Conservation (phyloP, 2,113 vertebrate species). For the Martes martes region DNA sequence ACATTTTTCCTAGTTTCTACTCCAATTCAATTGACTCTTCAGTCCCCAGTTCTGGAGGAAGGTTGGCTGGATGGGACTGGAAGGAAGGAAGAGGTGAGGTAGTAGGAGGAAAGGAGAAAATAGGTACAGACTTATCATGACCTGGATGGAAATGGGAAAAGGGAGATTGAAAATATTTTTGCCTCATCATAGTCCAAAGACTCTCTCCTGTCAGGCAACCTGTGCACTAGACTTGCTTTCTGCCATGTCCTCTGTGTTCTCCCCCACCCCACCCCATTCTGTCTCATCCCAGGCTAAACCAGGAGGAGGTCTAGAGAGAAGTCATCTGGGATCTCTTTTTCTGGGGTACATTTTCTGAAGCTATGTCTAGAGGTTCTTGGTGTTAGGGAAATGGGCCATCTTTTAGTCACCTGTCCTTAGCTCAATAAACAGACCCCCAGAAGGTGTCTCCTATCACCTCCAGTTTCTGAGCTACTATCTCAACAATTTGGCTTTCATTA, state of each 20-base stretch:
- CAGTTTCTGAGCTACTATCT: neutral
- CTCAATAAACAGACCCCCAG: neutral
- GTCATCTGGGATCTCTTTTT: neutral
- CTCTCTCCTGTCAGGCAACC: neutral
- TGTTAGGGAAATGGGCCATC: neutral
- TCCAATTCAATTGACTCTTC: neutral
- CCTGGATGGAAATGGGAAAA: neutral
- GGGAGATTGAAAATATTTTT: neutral
- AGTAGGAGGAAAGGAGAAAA: neutral
- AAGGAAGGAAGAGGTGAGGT: neutral
- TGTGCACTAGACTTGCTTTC: neutral
- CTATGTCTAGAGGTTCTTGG: neutral
- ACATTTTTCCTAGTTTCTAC: neutral
- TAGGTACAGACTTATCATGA: neutral
- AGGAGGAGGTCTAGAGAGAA: neutral
- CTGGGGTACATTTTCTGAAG: neutral
- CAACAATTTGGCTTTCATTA: neutral
- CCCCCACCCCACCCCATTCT: neutral
- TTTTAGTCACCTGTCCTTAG: neutral
- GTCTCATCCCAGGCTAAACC: neutral
- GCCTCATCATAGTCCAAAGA: neutral
- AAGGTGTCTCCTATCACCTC: neutral
- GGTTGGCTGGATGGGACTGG: neutral
- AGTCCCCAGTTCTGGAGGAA: neutral
- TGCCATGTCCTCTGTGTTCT: neutral